Evolutionary conservation across 2,113 vertebrate species (phyloP).

Genomic region (Tragelaphus scriptus): DNA sequence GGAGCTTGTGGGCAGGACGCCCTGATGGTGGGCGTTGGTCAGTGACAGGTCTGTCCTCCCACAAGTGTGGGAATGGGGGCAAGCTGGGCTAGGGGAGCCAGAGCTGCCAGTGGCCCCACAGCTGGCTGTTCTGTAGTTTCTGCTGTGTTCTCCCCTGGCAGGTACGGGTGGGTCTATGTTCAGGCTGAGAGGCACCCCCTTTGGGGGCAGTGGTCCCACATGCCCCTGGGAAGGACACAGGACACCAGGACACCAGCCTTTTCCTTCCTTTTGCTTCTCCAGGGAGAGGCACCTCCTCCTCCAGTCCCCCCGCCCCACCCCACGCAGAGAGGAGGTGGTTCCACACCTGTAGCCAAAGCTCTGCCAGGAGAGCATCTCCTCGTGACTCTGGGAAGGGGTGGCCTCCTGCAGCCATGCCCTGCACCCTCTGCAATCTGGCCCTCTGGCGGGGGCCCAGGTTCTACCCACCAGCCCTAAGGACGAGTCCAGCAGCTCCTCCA

Average conservation of each 20-base stretch:
- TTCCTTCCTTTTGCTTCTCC: background rate
- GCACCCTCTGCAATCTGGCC: background rate
- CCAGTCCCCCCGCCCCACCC: accelerated
- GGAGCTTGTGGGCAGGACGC: background rate
- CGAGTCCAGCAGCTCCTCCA: background rate
- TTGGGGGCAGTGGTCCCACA: background rate
- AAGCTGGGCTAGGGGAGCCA: background rate
- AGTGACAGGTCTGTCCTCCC: background rate
- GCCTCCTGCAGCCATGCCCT: background rate
- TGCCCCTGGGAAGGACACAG: background rate
- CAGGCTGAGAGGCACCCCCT: background rate
- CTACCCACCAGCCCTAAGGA: background rate
- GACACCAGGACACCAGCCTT: background rate
- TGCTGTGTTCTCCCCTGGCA: background rate
- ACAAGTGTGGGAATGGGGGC: background rate
- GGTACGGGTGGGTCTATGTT: background rate
- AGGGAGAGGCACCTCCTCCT: background rate
- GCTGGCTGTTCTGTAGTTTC: no score
- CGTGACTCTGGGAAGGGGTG: background rate
- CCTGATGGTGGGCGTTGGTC: background rate
- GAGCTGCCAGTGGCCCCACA: background rate
- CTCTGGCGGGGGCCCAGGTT: accelerated
- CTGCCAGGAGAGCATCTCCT: no score
- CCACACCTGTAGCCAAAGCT: background rate
- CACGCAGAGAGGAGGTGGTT: background rate